These are phyloP conservation scores for Rhynchonema sp. DNA, from an alignment of 2,888 invertebrate species.

Conservation along the genomic window DNA sequence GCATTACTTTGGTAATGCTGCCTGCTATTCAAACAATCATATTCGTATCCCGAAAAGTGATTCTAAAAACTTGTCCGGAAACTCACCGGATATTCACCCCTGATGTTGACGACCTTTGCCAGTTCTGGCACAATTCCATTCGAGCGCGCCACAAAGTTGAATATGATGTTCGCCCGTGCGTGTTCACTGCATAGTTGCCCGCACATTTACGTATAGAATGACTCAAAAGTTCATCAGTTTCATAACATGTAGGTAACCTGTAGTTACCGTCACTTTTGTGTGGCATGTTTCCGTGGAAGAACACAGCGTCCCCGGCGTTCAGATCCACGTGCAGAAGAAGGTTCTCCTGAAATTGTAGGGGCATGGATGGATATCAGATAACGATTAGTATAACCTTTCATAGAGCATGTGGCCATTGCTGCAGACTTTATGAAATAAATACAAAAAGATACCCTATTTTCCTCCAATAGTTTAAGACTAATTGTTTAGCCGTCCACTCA, in stretches of 20 bases:
- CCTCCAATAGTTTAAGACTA: no score
- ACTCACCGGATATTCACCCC: background rate
- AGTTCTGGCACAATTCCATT: background rate
- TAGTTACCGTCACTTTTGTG: background rate
- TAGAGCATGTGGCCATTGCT: no score
- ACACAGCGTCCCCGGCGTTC: background rate
- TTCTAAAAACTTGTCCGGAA: no score
- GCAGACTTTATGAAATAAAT: no score
- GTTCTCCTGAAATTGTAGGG: background rate
- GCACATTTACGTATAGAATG: no score
- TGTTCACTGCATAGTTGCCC: no score
- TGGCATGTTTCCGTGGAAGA: constrained; percentile 2
- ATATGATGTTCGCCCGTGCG: background rate
- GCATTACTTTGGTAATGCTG: no score
- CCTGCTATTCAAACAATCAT: no score
- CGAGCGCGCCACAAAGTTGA: background rate
- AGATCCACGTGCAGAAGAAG: background rate
- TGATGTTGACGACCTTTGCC: background rate
- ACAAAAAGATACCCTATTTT: no score
- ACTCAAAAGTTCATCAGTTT: background rate
- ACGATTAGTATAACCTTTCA: background rate
- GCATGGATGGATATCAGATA: no score
- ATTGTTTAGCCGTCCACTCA: no score
- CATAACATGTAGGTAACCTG: background rate
- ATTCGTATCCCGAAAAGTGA: no score